Evolutionary conservation across 2,113 vertebrate species (phyloP).

Genomic region (Pelecanoides urinatrix): DNA sequence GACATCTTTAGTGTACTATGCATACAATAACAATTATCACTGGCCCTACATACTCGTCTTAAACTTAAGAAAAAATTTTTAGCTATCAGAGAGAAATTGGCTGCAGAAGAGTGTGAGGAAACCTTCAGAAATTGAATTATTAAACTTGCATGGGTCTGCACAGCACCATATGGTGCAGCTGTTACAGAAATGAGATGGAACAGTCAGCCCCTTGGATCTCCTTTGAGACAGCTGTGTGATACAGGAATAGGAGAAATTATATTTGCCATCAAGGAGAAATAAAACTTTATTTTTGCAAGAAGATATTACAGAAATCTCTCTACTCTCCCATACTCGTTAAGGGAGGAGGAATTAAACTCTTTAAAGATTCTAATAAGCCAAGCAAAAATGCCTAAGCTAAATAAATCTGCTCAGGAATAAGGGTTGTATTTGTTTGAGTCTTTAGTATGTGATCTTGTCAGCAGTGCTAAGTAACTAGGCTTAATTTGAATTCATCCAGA

Average conservation of each 20-base stretch:
- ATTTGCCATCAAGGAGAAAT: background rate
- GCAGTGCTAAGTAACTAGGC: background rate
- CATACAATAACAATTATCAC: rapidly evolving
- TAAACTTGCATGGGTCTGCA: background rate
- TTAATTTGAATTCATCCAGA: background rate
- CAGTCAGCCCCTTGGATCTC: background rate
- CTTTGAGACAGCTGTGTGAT: background rate
- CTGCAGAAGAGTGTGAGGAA: background rate
- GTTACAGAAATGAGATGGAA: background rate
- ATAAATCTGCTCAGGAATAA: slow-evolving; percentile 1
- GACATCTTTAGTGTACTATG: background rate
- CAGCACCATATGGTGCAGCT: slow-evolving; percentile 1
- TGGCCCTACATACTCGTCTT: background rate
- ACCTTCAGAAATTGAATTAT: background rate
- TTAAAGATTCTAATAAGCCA: background rate
- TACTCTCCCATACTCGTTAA: background rate
- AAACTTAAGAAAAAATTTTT: background rate
- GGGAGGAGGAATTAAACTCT: background rate
- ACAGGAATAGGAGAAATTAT: background rate
- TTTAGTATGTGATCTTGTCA: background rate
- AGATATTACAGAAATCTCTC: background rate
- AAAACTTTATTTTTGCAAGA: background rate
- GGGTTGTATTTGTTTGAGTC: background rate
- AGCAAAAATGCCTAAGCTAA: slow-evolving; percentile 7
- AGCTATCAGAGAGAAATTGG: background rate